Conservation (phyloP, 2,888 invertebrate genomes). For the Galerucella calmariensis region DNA sequence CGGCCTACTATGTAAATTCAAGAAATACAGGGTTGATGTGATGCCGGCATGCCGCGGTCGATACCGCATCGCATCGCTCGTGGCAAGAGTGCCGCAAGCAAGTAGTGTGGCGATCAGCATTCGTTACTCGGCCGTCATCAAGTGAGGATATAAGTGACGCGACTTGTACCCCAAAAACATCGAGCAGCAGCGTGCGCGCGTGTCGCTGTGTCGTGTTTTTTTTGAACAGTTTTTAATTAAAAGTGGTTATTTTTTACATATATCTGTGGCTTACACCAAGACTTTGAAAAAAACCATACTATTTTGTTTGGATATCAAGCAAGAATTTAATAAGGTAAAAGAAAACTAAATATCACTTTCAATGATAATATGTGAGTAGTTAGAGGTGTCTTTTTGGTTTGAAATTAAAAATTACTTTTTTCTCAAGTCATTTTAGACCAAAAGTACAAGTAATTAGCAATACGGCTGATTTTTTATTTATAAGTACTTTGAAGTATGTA, state of each 20-base stretch:
- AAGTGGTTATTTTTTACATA: neutral
- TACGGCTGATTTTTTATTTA: no score
- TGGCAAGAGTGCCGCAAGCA: conserved; percentile 57
- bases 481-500: no score
- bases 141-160: conserved; percentile 41
- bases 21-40: conserved; percentile 54
- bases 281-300: neutral
- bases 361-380: neutral
- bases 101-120: conserved; percentile 53
- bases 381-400: neutral
- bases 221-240: neutral
- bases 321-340: neutral
- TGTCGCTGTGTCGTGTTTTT: neutral
- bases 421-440: no score
- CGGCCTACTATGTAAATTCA: conserved; percentile 54
- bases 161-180: conserved; percentile 32
- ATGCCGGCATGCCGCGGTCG: conserved; percentile 47
- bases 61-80: conserved; percentile 57
- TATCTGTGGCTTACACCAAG: neutral
- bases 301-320: neutral
- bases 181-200: conserved; percentile 39
- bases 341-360: neutral
- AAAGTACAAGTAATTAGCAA: no score
- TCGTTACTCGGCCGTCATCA: conserved; percentile 52
- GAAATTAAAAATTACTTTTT: neutral